Evolutionary conservation across 2,113 vertebrate species (phyloP), one percentile per base, ranked within the genome.

Genomic region (Origma solitaria): DNA sequence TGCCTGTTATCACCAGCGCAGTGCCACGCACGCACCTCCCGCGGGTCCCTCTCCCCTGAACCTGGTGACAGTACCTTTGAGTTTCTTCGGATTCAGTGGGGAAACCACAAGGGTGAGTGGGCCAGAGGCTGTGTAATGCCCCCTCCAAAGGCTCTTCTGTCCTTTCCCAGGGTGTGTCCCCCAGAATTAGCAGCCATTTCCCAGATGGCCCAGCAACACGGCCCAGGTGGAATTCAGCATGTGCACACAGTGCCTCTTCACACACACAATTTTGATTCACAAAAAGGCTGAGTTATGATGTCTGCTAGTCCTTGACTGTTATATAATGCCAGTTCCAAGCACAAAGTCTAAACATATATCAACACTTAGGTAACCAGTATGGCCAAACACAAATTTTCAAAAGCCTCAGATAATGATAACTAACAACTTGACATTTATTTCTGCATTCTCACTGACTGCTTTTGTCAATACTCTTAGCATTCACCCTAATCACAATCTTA

Each of bases 181-280:
- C 37, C 21, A 37, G 33, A 70, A 40, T 30, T 21, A 56, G 71
- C 65, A 71, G 51, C 27, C 5, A 0, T n/a, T 62, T 44, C 71
- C 51, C 78, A 75, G 47, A 25, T 0, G 2, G 20, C 40, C 38
- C 44, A 15, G 51, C 22, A 15, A 3, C 50, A 6, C 0, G 16
- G 17, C 3, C 6, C 58, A 10, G 15, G 33, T 20, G 54, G 77
- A 50, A 56, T 10, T 50, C 40, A 47, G 53, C 23, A 18, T 31
- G 50, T n/a, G 37, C 24, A 15, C 37, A 5, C 0, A 0, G 24
- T 25, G 18, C 20, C 49, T 50, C 13, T 40, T 40, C 13, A 40
- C 9, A 40, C 38, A 0, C 15, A 13, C 0, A 0, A 6, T 40
- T 64, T 13, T 18, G 51, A 13, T 13, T 88, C 33, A 16, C 37